These are phyloP conservation scores for Yponomeuta plumbellus DNA, from an alignment of 2,888 invertebrate genomes.

Conservation along the genomic window DNA sequence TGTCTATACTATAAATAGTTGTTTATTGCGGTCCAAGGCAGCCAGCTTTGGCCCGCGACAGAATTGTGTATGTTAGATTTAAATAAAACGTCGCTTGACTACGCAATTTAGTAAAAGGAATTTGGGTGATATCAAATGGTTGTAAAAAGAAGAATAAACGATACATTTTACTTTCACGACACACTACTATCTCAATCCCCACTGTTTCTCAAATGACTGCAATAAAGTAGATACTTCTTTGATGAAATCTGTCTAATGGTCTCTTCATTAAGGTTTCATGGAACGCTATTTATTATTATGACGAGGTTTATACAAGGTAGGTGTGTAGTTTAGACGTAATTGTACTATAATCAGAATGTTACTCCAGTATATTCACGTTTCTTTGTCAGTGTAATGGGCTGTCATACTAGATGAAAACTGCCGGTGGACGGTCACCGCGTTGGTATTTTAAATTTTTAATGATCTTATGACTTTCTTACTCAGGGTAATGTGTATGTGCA, in stretches of 20 bases:
- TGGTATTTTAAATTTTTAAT: slow-evolving; percentile 11
- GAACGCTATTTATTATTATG: slow-evolving; percentile 54
- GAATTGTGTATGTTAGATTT: slow-evolving; percentile 23
- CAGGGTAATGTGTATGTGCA: slow-evolving; percentile 60
- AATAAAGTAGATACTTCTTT: background rate
- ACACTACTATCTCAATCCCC: slow-evolving; percentile 2
- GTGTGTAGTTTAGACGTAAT: slow-evolving; percentile 66
- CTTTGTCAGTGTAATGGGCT: slow-evolving; percentile 1
- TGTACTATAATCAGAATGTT: slow-evolving; percentile 50
- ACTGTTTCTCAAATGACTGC: background rate
- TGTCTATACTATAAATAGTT: slow-evolving; percentile 42
- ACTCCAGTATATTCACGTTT: slow-evolving; percentile 9
- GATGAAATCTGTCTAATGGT: background rate
- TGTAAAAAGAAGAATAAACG: slow-evolving; percentile 24
- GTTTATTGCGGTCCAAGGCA: background rate
- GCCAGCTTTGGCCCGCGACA: background rate
- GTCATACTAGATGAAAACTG: slow-evolving; percentile 5
- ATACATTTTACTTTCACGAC: background rate
- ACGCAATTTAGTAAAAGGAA: slow-evolving; percentile 57
- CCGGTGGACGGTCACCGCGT: background rate
- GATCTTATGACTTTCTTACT: slow-evolving; percentile 71
- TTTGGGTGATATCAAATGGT: slow-evolving; percentile 74
- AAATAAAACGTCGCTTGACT: slow-evolving; percentile 50
- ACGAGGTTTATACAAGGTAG: slow-evolving; percentile 77
- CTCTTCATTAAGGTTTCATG: slow-evolving; percentile 21